A percentile compares a stretch with the other conserved stretches of the same genome.
phyloP scores from a whole-genome alignment of 2,113 vertebrate genomes.

The Gambusia holbrooki region DNA sequence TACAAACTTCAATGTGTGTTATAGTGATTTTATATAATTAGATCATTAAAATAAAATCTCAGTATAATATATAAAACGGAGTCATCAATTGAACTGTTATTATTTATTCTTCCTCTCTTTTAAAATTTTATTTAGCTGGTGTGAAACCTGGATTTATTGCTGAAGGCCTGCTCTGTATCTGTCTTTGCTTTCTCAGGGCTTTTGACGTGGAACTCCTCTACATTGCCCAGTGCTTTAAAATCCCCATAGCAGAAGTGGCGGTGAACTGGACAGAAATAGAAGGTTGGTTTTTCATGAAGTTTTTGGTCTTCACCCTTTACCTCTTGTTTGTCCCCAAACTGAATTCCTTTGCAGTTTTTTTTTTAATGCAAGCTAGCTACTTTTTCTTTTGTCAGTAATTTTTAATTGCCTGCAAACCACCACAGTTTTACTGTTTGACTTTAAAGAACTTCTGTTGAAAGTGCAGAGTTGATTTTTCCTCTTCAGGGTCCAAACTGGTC shows the following conservation, averaged over 20 bases:
- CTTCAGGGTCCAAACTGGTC: constrained; percentile 93
- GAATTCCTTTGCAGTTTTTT: no score
- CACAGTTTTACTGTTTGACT: background rate
- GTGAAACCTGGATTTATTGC: background rate
- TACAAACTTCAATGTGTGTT: no score
- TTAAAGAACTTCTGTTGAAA: background rate
- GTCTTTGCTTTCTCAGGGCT: constrained; percentile 80
- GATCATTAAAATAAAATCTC: no score
- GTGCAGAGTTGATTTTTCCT: constrained; percentile 37
- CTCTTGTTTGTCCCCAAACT: no score
- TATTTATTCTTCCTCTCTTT: background rate
- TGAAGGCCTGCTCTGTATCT: constrained; percentile 6
- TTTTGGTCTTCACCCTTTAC: background rate
- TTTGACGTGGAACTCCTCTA: constrained; percentile 98
- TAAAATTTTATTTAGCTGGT: background rate
- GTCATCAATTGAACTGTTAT: no score
- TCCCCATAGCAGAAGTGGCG: constrained; percentile 94
- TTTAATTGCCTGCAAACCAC: background rate
- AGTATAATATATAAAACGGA: no score
- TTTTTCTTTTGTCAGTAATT: background rate
- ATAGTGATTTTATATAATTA: no score
- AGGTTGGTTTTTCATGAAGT: constrained; percentile 76
- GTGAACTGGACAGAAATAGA: constrained; percentile 99
- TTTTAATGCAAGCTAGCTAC: background rate
- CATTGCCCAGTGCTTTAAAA: constrained; percentile 90